Percentiles rank a stretch among this genome's conserved stretches.
Conservation (phyloP, 2,888 invertebrate species). For the Eucera pruinosa region DNA sequence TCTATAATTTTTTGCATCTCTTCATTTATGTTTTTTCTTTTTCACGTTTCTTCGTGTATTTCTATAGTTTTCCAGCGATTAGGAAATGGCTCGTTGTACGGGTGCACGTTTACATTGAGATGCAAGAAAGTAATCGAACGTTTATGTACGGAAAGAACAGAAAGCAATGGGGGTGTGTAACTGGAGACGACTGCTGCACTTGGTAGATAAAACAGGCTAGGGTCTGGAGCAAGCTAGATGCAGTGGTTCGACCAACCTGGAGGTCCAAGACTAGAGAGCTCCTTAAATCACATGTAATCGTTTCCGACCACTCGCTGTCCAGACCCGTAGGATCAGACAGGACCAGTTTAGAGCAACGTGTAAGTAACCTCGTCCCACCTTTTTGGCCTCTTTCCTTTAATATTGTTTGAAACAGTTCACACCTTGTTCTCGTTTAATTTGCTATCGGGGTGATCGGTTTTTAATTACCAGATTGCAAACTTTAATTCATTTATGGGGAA, state of each 20-base stretch:
- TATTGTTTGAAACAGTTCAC: constrained; percentile 28
- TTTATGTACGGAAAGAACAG: constrained; percentile 35
- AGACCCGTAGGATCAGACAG: constrained; percentile 59
- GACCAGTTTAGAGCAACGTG: constrained; percentile 57
- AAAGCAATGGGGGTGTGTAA: constrained; percentile 60
- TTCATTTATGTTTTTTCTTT: too few relatives aligned
- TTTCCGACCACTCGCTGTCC: constrained; percentile 70
- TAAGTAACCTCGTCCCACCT: constrained; percentile 40
- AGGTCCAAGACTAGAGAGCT: constrained; percentile 65
- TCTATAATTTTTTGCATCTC: too few relatives aligned
- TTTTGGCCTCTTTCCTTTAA: constrained; percentile 25
- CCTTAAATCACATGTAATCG: constrained; percentile 74
- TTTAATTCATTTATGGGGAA: too few relatives aligned
- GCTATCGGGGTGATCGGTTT: not conserved
- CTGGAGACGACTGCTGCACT: constrained; percentile 76
- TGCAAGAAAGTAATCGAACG: constrained; percentile 40
- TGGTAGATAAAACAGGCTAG: constrained; percentile 78
- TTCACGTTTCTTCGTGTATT: too few relatives aligned
- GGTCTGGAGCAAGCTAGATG: constrained; percentile 70
- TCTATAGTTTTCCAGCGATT: not conserved
- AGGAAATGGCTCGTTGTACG: not conserved
- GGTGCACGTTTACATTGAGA: constrained; percentile 42
- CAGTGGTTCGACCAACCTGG: constrained; percentile 67
- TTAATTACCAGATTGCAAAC: too few relatives aligned
- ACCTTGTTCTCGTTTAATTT: constrained; percentile 7